phyloP scores from a whole-genome alignment of 2,888 invertebrate species.

The Sesia apiformis region DNA sequence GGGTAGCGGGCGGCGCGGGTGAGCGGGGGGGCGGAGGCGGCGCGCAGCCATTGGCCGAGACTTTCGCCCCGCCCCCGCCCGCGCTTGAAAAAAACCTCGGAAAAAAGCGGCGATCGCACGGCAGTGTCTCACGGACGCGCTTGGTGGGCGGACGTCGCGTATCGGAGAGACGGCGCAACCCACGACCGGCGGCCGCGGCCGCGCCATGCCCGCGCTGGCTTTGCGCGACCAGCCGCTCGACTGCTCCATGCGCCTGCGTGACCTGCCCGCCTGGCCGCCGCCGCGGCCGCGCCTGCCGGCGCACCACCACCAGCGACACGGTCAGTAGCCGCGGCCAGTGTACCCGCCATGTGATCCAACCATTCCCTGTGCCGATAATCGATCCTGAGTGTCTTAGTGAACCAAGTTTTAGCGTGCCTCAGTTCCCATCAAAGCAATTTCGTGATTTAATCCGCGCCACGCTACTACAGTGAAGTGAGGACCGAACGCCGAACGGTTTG shows the following conservation, averaged over 20 bases:
- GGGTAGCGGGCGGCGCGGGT: slow-evolving; percentile 24
- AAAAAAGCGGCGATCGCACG: slow-evolving; percentile 55
- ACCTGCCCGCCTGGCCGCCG: slow-evolving; percentile 57
- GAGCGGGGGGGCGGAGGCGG: slow-evolving; percentile 25
- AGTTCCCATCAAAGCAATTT: too few species aligned
- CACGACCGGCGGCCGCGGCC: slow-evolving; percentile 72
- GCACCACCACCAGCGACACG: slow-evolving; percentile 39
- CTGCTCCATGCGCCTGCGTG: slow-evolving; percentile 79
- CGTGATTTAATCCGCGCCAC: too few species aligned
- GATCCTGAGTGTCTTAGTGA: too few species aligned
- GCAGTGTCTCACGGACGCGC: slow-evolving; percentile 65
- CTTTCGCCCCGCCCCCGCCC: slow-evolving; percentile 47
- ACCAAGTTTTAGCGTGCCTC: too few species aligned
- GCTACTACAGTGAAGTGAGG: too few species aligned
- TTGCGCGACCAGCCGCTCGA: slow-evolving; percentile 80
- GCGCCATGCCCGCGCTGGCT: slow-evolving; percentile 79
- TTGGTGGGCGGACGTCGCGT: slow-evolving; percentile 49
- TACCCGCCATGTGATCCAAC: slow-evolving; percentile 4
- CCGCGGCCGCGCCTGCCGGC: slow-evolving; percentile 36
- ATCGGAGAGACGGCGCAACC: slow-evolving; percentile 57
- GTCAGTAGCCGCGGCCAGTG: slow-evolving; percentile 33
- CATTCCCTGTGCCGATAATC: too few species aligned
- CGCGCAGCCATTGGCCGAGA: slow-evolving; percentile 37
- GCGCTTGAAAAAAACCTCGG: slow-evolving; percentile 56
- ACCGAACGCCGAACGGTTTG: too few species aligned